Base-by-base conservation (phyloP, 2,888 invertebrate species). In the Allygus modestus region DNA sequence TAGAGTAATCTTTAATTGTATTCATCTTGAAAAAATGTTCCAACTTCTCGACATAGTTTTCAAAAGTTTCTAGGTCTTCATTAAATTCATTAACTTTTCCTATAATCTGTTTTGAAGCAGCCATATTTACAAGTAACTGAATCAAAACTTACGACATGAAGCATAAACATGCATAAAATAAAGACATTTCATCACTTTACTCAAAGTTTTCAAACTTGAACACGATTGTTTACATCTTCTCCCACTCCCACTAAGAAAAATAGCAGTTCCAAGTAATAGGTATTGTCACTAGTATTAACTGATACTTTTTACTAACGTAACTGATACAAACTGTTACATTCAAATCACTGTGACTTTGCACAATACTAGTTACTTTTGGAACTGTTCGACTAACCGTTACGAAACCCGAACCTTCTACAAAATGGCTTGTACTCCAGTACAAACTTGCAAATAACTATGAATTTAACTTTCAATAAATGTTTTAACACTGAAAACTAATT, bases 31-130 rank as follows among this genome's bases (percentile, higher is more conserved):
- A 73, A n/a, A 73, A 73, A 73, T 73, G 73, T 23, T 73, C 73
- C 23, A 73, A 41, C 15, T 41, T 73, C 17, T 73, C 73, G 7
- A 37, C n/a, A 43, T 73, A 73, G 31, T 31, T 69, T 69, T 69
- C 69, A 69, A 69, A 69, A 17, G 31, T 69, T 69, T 69, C 69
- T 33, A 31, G n/a, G 1, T 69, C 31, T n/a, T 69, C 31, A 69
- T 33, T 69, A n/a, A 69, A 69, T 33, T 69, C 69, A 33, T n/a
- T 69, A n/a, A 69, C n/a, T 69, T 69, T 69, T n/a, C 69, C 69
- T 17, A 69, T 31, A 9, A 69, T 31, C n/a, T 33, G 31, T n/a
- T 69, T 69, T 15, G 31, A 9, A 23, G 26, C n/a, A 23, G 31
- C 17, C 31, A 31, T n/a, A 31, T 33, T 33, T 33, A 31, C 9